Base-by-base conservation (phyloP, 2,888 invertebrate genomes). In the Rhimphoctona megacephalus region DNA sequence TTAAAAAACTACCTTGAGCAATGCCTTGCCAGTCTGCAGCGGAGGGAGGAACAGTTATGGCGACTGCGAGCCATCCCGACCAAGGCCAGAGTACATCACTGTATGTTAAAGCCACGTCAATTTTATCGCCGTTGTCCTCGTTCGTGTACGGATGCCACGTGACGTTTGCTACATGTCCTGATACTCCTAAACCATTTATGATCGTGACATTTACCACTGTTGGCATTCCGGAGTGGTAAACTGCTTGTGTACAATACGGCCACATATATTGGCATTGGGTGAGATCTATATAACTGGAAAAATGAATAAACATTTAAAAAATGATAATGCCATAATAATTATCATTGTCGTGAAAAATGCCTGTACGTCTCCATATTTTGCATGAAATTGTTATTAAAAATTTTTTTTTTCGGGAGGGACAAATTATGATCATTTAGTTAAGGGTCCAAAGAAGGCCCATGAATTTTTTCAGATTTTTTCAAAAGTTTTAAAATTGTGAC, bases 241-340 rank as follows among this genome's bases (percentile, higher is more conserved):
- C 94, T 0, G 99, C 98, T 94, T 99, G 99, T 0, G 98, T 98
- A 94, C 99, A 99, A 92, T 99, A 99, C 0, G 99, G 99, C 99
- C 99, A 99, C 98, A 99, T 99, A 94, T 99, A 99, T 89, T 98
- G 98, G 91, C 98, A 98, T 93, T 99, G 99, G 0, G 98, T 98
- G 88, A 99, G 96, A 94, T 99, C 99, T 89, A 99, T 96, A 94
- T 99, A 99, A 89, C 98, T 97, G 96, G 57, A 72, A 22, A 39
- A 61, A 46, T 81, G 46, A 25, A 39, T 78, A 46, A 54, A 22
- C 14, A 17, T 22, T 33, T 36, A 4, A 19, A 19, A 46, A 54
- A 46, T 39, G 1, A 39, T n/a, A n/a, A n/a, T n/a, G n/a, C n/a
- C n/a, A n/a, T n/a, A n/a, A n/a, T n/a, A n/a, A n/a, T n/a, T n/a